Evolutionary conservation across 1,140 invertebrate species (phyloP).

Genomic region (Papilio polytes): DNA sequence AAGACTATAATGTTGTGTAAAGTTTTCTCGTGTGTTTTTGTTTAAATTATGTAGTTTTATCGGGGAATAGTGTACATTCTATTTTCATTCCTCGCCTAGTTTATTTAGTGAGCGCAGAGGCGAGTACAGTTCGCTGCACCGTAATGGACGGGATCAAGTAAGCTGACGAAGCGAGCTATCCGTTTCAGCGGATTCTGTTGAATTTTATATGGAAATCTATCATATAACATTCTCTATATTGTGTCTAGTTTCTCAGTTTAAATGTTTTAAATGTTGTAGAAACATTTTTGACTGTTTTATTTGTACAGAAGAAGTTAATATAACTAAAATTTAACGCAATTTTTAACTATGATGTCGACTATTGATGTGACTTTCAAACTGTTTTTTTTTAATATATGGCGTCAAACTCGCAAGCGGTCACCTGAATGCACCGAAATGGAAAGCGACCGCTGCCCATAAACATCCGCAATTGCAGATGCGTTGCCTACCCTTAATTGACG

Average conservation of each 20-base stretch:
- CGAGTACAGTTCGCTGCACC: slow-evolving; percentile 23
- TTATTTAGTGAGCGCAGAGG: neutral
- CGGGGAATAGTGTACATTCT: neutral
- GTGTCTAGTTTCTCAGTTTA: neutral
- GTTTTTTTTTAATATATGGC: no score
- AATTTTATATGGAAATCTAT: neutral
- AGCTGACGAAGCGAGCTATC: slow-evolving; percentile 6
- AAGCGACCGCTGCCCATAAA: no score
- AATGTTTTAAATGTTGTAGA: no score
- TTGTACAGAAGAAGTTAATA: no score
- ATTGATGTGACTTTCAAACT: neutral
- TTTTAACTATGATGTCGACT: no score
- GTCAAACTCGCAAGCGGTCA: no score
- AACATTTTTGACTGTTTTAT: no score
- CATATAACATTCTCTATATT: neutral
- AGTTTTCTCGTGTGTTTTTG: no score
- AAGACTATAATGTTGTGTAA: neutral
- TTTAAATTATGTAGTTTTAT: neutral
- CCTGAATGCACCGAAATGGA: no score
- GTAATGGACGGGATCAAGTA: slow-evolving; percentile 31
- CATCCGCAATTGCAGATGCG: no score
- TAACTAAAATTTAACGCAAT: no score
- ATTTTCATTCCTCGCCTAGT: slow-evolving; percentile 16
- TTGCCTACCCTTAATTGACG: no score
- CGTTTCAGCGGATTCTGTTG: neutral